Base-by-base conservation (phyloP, 2,888 invertebrate genomes). In the Drosophila koepferae region DNA sequence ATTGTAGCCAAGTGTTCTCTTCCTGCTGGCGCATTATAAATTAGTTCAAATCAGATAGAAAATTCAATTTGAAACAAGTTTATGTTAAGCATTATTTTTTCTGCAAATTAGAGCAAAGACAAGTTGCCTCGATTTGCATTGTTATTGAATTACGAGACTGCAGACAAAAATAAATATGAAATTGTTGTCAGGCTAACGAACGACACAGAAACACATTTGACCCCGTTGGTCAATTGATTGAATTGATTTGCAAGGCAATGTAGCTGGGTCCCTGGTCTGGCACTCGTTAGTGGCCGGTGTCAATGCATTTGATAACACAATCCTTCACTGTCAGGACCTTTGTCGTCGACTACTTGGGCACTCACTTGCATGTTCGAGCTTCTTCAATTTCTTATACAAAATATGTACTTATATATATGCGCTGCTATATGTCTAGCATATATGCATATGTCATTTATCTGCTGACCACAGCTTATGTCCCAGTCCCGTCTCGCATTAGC, bases 181-280 rank as follows among this genome's bases (percentile, higher is more conserved):
- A 72, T 81, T 83, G 69, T 75, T 81, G 72, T 71, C 75, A 55
- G 66, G 61, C 68, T 60, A 78, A 67, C 76, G 61, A 78, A 67
- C 76, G 61, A 74, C 70, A 64, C 69, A 55, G 75, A 6, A 14
- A 0, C 80, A 67, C 68, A 63, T 55, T 63, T 67, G 73, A 67
- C 66, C 80, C 51, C 61, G 43, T 80, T 77, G 54, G 69, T 61
- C 63, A 79, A 78, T 55, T 73, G 54, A 56, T 63, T 36, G 55
- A 77, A 83, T 85, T 87, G 82, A 85, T 85, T 87, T 85, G 85
- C 79, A 69, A 82, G 82, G 78, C 85, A 85, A 82, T 79, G 73
- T 69, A 77, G 44, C 49, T 48, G 36, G 58, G 53, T 74, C 53
- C 36, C 61, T 36, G 38, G 14, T 34, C 43, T 28, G 54, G 55